Percentiles rank a stretch among this genome's conserved stretches.
Conservation (phyloP, 2,888 invertebrate species). For the Leptopilina myrica region DNA sequence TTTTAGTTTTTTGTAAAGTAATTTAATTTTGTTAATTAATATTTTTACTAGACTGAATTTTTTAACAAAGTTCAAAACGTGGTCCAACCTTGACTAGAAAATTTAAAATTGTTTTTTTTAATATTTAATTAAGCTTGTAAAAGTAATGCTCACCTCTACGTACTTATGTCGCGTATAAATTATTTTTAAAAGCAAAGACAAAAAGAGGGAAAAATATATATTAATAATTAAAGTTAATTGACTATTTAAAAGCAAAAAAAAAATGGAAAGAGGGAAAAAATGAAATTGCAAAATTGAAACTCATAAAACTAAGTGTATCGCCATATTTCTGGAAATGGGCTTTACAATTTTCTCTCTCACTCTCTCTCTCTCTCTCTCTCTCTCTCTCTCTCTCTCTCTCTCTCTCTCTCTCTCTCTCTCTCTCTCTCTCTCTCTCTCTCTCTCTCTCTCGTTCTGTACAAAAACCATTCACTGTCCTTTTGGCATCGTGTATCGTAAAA, state of each 20-base stretch:
- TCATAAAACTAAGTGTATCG: constrained; percentile 7
- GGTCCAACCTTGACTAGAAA: too few species aligned
- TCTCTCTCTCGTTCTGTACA: not conserved
- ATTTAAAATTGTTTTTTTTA: too few species aligned
- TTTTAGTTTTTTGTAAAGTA: too few species aligned
- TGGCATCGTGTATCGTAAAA: constrained; percentile 35
- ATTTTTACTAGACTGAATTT: too few species aligned
- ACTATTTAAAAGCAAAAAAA: constrained; percentile 23
- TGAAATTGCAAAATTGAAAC: constrained; percentile 31
- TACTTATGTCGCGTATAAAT: not conserved
- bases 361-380: too few species aligned
- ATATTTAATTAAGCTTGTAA: too few species aligned
- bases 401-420: not conserved
- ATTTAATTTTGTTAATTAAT: too few species aligned
- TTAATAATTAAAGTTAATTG: constrained; percentile 19
- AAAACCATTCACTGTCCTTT: constrained; percentile 25
- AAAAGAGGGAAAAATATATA: not conserved
- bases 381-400: not conserved
- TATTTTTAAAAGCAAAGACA: not conserved
- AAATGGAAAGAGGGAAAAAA: not conserved
- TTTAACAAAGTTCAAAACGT: too few species aligned
- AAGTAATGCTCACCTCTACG: too few species aligned
- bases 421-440: too few species aligned
- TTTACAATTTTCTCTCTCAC: not conserved
- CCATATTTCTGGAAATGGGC: constrained; percentile 41